Evolutionary conservation across 2,888 invertebrate genomes (phyloP), one percentile per base, ranked within the genome.

Genomic region (Machimus atricapillus): DNA sequence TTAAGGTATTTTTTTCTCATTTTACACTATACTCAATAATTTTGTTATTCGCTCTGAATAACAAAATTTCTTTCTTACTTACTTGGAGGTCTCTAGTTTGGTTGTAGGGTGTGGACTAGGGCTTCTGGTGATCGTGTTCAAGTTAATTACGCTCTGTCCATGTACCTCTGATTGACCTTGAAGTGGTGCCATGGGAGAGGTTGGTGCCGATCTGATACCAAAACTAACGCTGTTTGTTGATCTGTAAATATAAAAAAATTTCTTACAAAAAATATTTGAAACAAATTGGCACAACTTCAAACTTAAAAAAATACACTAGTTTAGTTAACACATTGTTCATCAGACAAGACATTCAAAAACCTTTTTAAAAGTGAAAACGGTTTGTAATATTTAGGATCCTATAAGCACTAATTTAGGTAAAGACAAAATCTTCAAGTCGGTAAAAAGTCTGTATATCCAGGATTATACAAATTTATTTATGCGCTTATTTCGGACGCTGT

Each of bases 101-200:
- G 86, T 87, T 76, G 87, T 85, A 27, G 66, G 46, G 83, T 88
- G 88, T 87, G 90, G 90, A 90, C 90, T 90, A 88, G 90, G 90
- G 89, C 89, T 90, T 88, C 89, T 89, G 86, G 90, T 89, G 85
- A 89, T 87, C 77, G 90, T 89, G 89, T 90, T 91, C 88, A 91
- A 89, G 89, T 89, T 90, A 81, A 90, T 90, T 90, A 90, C 90
- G 90, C 90, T 90, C 88, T 90, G 89, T 52, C 87, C 88, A 87
- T 88, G 90, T 86, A 90, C 87, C 89, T 91, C 90, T 88, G 91
- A 90, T 89, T 91, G 90, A 85, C 90, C 90, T 90, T 91, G 91
- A 90, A 91, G 89, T 90, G 91, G 91, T 90, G 92, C 92, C 92
- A 92, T 91, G 90, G 91, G 91, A 90, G 90, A 90, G 90, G 90